Evolutionary conservation across 2,888 invertebrate species (phyloP).

Genomic region (Allolobophora icterica): DNA sequence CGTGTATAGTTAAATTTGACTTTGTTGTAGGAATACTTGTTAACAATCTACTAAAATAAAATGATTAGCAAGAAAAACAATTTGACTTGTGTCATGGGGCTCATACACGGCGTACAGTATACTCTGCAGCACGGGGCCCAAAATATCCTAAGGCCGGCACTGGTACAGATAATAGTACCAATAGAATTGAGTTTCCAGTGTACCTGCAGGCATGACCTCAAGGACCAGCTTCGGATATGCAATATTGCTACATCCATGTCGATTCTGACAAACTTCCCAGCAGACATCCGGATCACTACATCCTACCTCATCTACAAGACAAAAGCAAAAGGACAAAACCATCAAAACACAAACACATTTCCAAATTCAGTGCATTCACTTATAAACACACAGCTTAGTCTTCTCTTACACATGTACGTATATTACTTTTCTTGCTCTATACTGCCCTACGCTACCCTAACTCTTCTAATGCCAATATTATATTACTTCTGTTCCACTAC

Average conservation of each 20-base stretch:
- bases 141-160: too few relatives aligned
- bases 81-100: too few relatives aligned
- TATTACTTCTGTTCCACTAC: neutral
- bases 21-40: too few relatives aligned
- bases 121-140: too few relatives aligned
- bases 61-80: too few relatives aligned
- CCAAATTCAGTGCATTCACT: neutral
- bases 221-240: slow-evolving; percentile 69
- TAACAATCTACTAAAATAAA: too few relatives aligned
- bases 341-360: neutral
- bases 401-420: neutral
- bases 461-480: neutral
- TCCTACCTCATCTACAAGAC: slow-evolving; percentile 60
- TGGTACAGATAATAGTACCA: neutral
- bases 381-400: neutral
- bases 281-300: slow-evolving; percentile 64
- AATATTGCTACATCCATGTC: slow-evolving; percentile 65
- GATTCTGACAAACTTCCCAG: slow-evolving; percentile 60
- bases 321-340: slow-evolving; percentile 12
- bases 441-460: neutral
- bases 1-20: too few relatives aligned
- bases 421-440: neutral
- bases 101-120: too few relatives aligned
- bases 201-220: slow-evolving; percentile 67
- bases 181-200: neutral